phyloP scores from a whole-genome alignment of 2,113 vertebrate species.

The Nyctereutes procyonoides region DNA sequence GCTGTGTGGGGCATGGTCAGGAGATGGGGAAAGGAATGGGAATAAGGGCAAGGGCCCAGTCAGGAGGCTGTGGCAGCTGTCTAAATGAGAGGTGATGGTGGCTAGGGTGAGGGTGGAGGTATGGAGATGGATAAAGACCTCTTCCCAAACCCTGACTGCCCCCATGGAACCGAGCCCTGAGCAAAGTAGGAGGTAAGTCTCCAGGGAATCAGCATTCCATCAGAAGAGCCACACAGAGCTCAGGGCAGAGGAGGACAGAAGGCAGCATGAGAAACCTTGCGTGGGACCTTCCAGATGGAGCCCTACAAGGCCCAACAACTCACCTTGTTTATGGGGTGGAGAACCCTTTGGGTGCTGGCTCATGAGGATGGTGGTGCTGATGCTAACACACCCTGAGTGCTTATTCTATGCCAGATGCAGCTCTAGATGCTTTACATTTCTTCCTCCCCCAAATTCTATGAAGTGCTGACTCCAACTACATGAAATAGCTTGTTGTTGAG shows the following conservation, averaged over 20 bases:
- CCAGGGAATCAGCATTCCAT: not conserved
- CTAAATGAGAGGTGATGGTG: rapidly evolving
- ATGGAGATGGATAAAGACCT: not conserved
- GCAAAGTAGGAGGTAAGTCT: not conserved
- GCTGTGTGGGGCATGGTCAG: not conserved
- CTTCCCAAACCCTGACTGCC: not conserved
- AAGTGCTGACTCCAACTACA: not conserved
- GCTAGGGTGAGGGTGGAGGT: too few relatives aligned
- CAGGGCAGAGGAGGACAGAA: too few relatives aligned
- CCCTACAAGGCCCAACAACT: not conserved
- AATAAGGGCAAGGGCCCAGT: not conserved
- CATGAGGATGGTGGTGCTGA: not conserved
- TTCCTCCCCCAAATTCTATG: not conserved
- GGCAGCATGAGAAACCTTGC: too few relatives aligned
- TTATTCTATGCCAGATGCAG: not conserved
- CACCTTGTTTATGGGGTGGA: not conserved
- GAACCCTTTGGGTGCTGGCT: not conserved
- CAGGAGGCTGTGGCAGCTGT: not conserved
- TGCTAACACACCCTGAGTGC: rapidly evolving
- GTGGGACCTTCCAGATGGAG: not conserved
- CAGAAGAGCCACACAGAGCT: not conserved
- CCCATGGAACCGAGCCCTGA: not conserved
- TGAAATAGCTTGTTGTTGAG: not conserved
- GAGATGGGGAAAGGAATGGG: not conserved
- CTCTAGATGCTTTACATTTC: not conserved